phyloP scores from a whole-genome alignment of 2,113 vertebrate species.

The Nesogale talazaci region DNA sequence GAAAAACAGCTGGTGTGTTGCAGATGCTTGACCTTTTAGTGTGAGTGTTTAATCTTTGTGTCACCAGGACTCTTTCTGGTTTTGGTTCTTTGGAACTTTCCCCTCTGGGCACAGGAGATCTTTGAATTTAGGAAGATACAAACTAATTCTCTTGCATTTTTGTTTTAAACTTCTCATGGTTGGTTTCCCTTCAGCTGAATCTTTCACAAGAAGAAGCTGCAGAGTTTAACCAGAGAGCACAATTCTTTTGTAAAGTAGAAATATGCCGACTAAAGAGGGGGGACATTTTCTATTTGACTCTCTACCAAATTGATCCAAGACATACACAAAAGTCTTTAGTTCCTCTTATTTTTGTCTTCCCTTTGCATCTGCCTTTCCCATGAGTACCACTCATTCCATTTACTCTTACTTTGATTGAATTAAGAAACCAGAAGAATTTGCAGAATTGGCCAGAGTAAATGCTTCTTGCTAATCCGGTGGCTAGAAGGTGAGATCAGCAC shows the following conservation, averaged over 20 bases:
- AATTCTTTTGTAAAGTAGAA: slow-evolving; percentile 55
- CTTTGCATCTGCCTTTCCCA: slow-evolving; percentile 52
- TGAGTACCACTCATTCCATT: slow-evolving; percentile 48
- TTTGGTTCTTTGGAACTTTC: background rate
- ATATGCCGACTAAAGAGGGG: background rate
- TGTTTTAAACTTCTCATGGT: background rate
- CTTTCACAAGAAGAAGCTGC: slow-evolving; percentile 31
- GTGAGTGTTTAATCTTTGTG: background rate
- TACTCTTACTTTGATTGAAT: slow-evolving; percentile 75
- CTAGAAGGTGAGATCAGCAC: slow-evolving; percentile 65
- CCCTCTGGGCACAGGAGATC: background rate
- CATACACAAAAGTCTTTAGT: slow-evolving; percentile 69
- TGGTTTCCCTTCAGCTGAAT: background rate
- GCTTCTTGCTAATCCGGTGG: slow-evolving; percentile 59
- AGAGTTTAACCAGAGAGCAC: background rate
- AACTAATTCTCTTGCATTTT: background rate
- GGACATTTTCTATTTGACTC: slow-evolving; percentile 55
- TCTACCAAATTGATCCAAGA: slow-evolving; percentile 65
- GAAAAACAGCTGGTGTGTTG: background rate
- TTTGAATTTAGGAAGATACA: background rate
- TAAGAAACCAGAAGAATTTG: slow-evolving; percentile 66
- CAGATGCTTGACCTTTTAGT: background rate
- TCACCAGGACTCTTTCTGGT: background rate
- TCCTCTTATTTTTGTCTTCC: slow-evolving; percentile 71
- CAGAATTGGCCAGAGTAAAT: slow-evolving; percentile 65